Evolutionary conservation across 2,797 vertebrate genomes (phyloP).

Genomic region (Trachurus trachurus): DNA sequence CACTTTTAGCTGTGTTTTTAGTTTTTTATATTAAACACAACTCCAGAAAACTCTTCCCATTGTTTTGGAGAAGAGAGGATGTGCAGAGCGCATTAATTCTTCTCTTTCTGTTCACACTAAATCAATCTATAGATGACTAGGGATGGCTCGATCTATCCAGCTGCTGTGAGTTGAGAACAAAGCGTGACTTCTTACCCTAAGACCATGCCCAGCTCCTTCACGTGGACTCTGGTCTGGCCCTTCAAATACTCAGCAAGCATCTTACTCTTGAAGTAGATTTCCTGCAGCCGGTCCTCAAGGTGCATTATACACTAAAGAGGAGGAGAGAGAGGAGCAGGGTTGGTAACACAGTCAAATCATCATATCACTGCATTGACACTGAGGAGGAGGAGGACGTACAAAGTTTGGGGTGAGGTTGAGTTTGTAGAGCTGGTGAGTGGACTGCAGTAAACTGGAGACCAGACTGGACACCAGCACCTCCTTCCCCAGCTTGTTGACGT

Average conservation of each 20-base stretch:
- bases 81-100: too few relatives aligned
- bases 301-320: conserved; percentile 95
- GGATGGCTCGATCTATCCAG: neutral
- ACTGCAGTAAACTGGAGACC: conserved; percentile 94
- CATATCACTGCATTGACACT: neutral
- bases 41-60: neutral
- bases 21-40: too few relatives aligned
- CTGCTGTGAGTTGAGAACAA: neutral
- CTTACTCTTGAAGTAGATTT: conserved; percentile 98
- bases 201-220: conserved; percentile 96
- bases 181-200: conserved; percentile 89
- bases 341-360: neutral
- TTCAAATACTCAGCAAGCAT: conserved; percentile 98
- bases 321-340: neutral
- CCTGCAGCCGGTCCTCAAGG: conserved; percentile 97
- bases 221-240: conserved; percentile 97
- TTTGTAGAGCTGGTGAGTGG: conserved; percentile 98
- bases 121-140: too few relatives aligned
- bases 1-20: too few relatives aligned
- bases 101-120: too few relatives aligned
- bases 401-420: conserved; percentile 98
- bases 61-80: too few relatives aligned
- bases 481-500: conserved; percentile 94
- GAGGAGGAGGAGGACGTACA: conserved; percentile 84
- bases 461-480: conserved; percentile 97